Evolutionary conservation across 2,888 invertebrate genomes (phyloP).

Genomic region (Oxyteleia sp.): DNA sequence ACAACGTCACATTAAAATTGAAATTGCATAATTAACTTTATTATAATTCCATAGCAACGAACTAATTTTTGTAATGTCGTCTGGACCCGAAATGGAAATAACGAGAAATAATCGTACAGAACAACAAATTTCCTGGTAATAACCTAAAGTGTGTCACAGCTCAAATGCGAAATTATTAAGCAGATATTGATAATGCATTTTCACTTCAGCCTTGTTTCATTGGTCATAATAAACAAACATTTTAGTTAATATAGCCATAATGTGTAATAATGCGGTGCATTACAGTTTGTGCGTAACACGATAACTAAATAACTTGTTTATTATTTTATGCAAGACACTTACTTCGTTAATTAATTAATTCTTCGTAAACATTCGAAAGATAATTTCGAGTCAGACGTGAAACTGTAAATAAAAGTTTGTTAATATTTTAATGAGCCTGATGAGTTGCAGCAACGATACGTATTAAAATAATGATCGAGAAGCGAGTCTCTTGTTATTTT

Average conservation of each 20-base stretch:
- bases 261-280: neutral
- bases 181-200: constrained; percentile 1
- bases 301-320: constrained; percentile 5
- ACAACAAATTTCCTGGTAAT: neutral
- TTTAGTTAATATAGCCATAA: constrained; percentile 1
- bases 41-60: no score
- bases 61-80: no score
- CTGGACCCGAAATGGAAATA: no score
- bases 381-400: neutral
- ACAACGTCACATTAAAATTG: no score
- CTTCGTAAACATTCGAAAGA: neutral
- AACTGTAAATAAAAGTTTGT: neutral
- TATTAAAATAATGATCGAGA: neutral
- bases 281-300: neutral
- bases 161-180: neutral
- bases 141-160: neutral
- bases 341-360: neutral
- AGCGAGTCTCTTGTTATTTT: neutral
- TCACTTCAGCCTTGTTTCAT: neutral
- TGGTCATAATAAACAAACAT: constrained; percentile 1
- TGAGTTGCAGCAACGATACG: neutral
- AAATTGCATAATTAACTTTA: no score
- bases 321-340: neutral
- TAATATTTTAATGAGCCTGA: neutral
- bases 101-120: neutral